phyloP scores from a whole-genome alignment of 2,888 invertebrate genomes.

The Imbricaverruca yamaguchii region DNA sequence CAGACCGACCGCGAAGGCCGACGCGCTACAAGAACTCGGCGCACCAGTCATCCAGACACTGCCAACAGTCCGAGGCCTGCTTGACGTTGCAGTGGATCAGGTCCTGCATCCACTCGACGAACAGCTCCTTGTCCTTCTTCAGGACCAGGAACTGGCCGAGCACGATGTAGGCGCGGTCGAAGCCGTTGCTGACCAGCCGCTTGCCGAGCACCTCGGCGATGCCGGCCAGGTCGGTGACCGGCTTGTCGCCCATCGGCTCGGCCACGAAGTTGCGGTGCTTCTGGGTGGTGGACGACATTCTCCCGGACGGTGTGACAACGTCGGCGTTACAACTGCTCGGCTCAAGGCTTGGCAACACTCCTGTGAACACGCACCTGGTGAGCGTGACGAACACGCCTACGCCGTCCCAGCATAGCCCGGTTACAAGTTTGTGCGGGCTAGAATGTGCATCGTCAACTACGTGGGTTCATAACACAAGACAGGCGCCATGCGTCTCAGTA shows the following conservation, averaged over 20 bases:
- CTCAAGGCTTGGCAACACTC: too few species aligned
- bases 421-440: too few species aligned
- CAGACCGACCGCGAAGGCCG: too few species aligned
- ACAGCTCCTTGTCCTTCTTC: conserved; percentile 90
- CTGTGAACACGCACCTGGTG: too few species aligned
- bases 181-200: conserved; percentile 74
- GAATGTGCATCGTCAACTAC: too few species aligned
- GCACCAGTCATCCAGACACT: conserved; percentile 95
- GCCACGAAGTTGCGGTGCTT: conserved; percentile 88
- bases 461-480: too few species aligned
- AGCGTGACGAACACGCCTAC: too few species aligned
- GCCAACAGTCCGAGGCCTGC: conserved; percentile 87
- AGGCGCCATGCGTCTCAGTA: too few species aligned
- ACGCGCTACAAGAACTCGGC: conserved; percentile 95
- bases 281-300: conserved; percentile 81
- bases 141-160: conserved; percentile 91
- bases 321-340: too few species aligned
- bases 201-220: conserved; percentile 89
- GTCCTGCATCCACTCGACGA: conserved; percentile 97
- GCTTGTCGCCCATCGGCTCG: conserved; percentile 91
- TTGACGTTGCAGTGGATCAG: conserved; percentile 82
- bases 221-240: conserved; percentile 89
- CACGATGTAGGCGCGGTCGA: conserved; percentile 97
- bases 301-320: conserved; percentile 17
- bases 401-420: too few species aligned